Evolutionary conservation across 2,888 invertebrate genomes (phyloP).

Genomic region (Acronicta psi): DNA sequence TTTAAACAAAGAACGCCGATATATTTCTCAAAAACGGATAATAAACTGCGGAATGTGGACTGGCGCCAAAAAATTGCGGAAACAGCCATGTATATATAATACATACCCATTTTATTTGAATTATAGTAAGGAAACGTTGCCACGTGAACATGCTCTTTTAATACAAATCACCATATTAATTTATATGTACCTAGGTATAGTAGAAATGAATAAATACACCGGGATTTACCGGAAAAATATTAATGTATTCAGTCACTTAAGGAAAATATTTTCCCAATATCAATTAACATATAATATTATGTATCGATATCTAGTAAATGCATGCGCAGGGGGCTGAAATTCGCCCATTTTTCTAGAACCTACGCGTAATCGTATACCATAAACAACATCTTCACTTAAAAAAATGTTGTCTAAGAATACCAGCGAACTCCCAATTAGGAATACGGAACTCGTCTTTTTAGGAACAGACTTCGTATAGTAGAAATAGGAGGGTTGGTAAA

Average conservation of each 20-base stretch:
- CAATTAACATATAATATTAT: no score
- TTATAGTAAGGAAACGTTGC: constrained; percentile 46
- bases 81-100: constrained; percentile 32
- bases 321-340: no score
- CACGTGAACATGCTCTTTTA: constrained; percentile 30
- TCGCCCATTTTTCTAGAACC: no score
- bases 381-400: no score
- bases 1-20: constrained; percentile 10
- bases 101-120: constrained; percentile 43
- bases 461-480: not conserved
- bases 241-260: no score
- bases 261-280: no score
- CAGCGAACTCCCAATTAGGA: not conserved
- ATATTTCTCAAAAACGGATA: constrained; percentile 43
- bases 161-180: constrained; percentile 42
- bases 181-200: no score
- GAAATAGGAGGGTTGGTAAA: not conserved
- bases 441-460: not conserved
- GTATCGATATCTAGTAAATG: no score
- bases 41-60: constrained; percentile 39
- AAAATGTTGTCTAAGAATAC: no score
- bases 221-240: no score
- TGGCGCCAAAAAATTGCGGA: constrained; percentile 50
- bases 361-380: no score
- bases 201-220: no score